Base-by-base conservation (phyloP, 2,113 vertebrate genomes). In the Naja naja region DNA sequence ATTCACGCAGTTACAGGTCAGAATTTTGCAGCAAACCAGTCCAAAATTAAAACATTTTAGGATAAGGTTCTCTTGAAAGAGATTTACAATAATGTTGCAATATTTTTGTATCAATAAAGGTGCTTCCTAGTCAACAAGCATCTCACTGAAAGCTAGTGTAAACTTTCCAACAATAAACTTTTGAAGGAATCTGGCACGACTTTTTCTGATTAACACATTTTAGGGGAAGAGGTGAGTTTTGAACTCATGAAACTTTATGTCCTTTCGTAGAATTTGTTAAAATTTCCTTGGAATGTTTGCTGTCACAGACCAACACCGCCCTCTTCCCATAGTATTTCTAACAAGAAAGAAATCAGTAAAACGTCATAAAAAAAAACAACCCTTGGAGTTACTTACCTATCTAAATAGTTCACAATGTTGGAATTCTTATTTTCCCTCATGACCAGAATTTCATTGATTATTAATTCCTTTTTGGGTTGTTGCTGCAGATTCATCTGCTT, bases 391-490 rank as follows among this genome's bases (percentile, higher is more conserved):
- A 96, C 98, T 96, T 93, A 99, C 99, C 99, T 99, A 98, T 99
- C 99, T 98, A 99, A 98, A 97, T 99, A 99, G 97, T 99, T 99
- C 86, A 99, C 99, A 94, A 99, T 99, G 94, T 99, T 99, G 55
- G 99, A 98, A 97, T 99, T 99, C 96, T 99, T 99, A 99, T 99
- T 99, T 99, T 99, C 99, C 99, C 99, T 99, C 99, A 99, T 99
- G 97, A 99, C 99, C 92, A 99, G 96, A 96, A 99, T 99, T 98
- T 99, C 99, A 97, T 99, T 99, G 97, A 99, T 99, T 98, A 99
- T 99, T 98, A 99, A 97, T 97, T 99, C 99, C 95, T 99, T 99
- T 98, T 99, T 99, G 95, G 99, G 99, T 96, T 99, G 99, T 95
- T 99, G 99, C 96, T 99, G 99, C 88, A 99, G 98, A 97, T 99